Evolutionary conservation across 2,797 vertebrate genomes (phyloP).

Genomic region (Varecia variegata): DNA sequence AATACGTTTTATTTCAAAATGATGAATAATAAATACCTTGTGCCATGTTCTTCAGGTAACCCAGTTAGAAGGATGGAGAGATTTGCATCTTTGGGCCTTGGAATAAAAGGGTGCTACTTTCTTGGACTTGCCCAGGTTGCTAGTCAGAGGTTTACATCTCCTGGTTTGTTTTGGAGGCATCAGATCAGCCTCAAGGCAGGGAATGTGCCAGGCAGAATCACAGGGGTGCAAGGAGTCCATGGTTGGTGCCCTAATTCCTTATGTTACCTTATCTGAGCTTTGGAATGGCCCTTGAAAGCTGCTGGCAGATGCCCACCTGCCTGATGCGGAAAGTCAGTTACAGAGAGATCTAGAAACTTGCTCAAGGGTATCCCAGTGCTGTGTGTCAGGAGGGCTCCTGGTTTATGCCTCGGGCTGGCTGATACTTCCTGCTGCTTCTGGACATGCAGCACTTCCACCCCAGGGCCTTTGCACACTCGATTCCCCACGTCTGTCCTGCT

Average conservation of each 20-base stretch:
- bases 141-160: background rate
- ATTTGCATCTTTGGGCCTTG: constrained; percentile 52
- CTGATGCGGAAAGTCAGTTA: background rate
- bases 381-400: background rate
- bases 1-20: constrained; percentile 66
- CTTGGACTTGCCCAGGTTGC: background rate
- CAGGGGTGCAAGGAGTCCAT: background rate
- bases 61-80: constrained; percentile 71
- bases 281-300: background rate
- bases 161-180: background rate
- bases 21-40: constrained; percentile 68
- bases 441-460: background rate
- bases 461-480: background rate
- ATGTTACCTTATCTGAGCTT: background rate
- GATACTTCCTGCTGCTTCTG: background rate
- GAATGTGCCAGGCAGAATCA: background rate
- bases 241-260: background rate
- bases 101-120: background rate
- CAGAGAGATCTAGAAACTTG: background rate
- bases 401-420: too few species aligned
- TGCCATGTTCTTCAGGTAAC: constrained; percentile 66
- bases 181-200: rapidly evolving
- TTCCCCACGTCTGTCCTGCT: background rate
- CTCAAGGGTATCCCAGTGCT: background rate
- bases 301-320: background rate